Evolutionary conservation across 2,113 vertebrate species (phyloP).

Genomic region (Rissa tridactyla): DNA sequence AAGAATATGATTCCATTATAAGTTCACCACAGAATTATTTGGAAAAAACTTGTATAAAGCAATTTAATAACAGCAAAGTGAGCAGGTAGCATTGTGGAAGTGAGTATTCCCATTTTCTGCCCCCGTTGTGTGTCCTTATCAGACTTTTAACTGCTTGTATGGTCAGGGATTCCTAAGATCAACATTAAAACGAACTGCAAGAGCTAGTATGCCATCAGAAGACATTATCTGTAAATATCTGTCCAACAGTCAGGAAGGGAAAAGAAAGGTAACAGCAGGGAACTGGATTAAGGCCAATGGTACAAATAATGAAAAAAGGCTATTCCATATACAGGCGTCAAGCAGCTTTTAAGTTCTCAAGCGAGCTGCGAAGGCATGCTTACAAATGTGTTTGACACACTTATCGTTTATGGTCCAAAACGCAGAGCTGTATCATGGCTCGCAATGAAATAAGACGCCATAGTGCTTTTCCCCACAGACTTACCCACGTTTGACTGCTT

Average conservation of each 20-base stretch:
- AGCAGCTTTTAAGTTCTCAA: not conserved
- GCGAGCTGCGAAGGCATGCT: not conserved
- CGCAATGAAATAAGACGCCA: not conserved
- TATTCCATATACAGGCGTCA: not conserved
- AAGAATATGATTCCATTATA: not conserved
- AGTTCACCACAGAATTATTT: not conserved
- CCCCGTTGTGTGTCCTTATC: not conserved
- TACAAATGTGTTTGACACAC: not conserved
- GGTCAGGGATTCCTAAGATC: not conserved
- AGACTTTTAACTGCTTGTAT: not conserved
- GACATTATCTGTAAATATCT: conserved; percentile 23
- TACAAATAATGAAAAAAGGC: not conserved
- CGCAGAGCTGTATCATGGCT: not conserved
- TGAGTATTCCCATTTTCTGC: not conserved
- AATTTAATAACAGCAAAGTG: not conserved
- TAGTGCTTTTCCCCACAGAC: not conserved
- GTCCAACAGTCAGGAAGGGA: not conserved
- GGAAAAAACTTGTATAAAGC: not conserved
- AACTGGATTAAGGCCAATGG: conserved; percentile 1
- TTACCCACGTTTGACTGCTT: not conserved
- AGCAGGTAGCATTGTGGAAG: not conserved
- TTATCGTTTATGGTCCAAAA: not conserved
- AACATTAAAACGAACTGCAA: not conserved
- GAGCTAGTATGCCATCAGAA: not conserved
- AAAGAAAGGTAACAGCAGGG: conserved; percentile 19